phyloP scores from a whole-genome alignment of 2,888 invertebrate genomes.

The Cyaniris semiargus region DNA sequence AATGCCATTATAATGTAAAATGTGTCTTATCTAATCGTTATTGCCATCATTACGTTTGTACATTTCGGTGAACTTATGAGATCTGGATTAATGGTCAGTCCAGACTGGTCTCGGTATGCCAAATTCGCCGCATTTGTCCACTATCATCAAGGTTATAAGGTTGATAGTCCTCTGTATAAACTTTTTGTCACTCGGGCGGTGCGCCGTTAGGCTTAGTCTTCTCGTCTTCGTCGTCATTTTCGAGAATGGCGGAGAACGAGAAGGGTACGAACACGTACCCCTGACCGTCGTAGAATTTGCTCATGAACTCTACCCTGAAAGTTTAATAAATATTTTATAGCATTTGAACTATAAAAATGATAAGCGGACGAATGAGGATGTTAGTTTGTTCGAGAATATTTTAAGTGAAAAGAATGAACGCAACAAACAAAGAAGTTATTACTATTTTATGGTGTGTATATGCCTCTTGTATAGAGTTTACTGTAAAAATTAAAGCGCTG shows the following conservation, averaged over 20 bases:
- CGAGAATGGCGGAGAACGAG: conserved; percentile 83
- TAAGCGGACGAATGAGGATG: too few species aligned
- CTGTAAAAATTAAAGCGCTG: too few species aligned
- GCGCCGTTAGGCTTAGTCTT: conserved; percentile 54
- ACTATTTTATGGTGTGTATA: too few species aligned
- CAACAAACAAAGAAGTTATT: too few species aligned
- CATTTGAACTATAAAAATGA: too few species aligned
- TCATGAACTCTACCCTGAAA: conserved; percentile 97
- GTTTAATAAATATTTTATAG: conserved; percentile 1
- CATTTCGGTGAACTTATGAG: background rate
- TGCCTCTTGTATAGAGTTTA: too few species aligned
- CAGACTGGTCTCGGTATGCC: conserved; percentile 38
- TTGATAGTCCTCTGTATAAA: conserved; percentile 30
- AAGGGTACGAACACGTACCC: conserved; percentile 89
- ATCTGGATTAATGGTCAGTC: background rate
- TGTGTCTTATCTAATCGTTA: background rate
- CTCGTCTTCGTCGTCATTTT: conserved; percentile 70
- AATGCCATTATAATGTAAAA: background rate
- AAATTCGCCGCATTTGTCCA: conserved; percentile 38
- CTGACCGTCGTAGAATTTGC: conserved; percentile 92
- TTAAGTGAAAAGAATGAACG: background rate
- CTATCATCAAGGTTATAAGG: conserved; percentile 36
- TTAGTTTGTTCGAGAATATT: background rate
- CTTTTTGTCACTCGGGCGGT: conserved; percentile 58
- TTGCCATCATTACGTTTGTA: conserved; percentile 8